phyloP scores from a whole-genome alignment of 2,888 invertebrate species.

The Chironomus riparius region DNA sequence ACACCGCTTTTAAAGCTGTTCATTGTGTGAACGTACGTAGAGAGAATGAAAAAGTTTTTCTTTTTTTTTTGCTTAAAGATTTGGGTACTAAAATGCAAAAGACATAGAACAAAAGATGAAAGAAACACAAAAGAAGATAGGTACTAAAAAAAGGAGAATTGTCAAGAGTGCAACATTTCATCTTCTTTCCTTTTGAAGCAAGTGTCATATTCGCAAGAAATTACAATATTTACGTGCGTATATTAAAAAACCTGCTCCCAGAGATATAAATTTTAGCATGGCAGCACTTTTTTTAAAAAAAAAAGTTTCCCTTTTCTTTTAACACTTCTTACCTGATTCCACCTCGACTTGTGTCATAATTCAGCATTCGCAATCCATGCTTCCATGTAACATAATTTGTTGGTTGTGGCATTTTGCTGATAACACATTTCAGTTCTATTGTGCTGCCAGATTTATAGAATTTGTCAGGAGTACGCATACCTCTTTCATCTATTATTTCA shows the following conservation, averaged over 20 bases:
- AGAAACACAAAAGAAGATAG: not conserved
- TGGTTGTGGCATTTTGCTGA: slow-evolving; percentile 69
- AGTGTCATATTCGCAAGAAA: too few species aligned
- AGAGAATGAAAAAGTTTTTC: too few species aligned
- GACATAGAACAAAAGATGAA: not conserved
- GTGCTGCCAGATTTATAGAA: slow-evolving; percentile 76
- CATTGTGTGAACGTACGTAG: too few species aligned
- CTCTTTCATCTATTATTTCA: slow-evolving; percentile 71
- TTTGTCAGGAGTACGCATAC: slow-evolving; percentile 65
- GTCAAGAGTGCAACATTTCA: too few species aligned
- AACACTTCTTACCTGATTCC: slow-evolving; percentile 59
- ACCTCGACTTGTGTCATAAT: slow-evolving; percentile 69
- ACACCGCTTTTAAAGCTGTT: too few species aligned
- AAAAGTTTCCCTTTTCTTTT: not conserved
- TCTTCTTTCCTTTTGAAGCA: too few species aligned
- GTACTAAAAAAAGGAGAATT: not conserved
- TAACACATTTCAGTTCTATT: slow-evolving; percentile 70
- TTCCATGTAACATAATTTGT: slow-evolving; percentile 70
- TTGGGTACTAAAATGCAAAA: too few species aligned
- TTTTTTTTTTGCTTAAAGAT: too few species aligned
- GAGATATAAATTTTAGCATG: too few species aligned
- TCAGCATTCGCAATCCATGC: slow-evolving; percentile 62
- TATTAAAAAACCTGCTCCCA: too few species aligned
- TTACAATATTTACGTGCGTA: too few species aligned
- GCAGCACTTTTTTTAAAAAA: too few species aligned